Conservation (phyloP, 2,888 invertebrate species). For the Pseudococcus longispinus region DNA sequence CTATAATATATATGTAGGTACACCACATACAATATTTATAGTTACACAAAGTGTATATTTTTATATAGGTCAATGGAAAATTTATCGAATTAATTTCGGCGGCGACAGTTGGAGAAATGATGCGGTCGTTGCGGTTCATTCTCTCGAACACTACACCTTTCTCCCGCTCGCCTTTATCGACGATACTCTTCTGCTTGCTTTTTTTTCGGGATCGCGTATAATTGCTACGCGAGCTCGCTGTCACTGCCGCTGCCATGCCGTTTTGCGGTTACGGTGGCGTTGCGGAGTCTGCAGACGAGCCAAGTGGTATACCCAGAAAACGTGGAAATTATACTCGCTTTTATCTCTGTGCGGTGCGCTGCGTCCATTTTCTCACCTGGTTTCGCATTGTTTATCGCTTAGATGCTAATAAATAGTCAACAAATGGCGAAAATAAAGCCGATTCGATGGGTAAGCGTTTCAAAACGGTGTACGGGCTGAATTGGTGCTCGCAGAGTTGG, state of each 20-base stretch:
- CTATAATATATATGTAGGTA: no score
- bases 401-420: not conserved
- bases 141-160: not conserved
- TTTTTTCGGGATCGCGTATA: not conserved
- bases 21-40: no score
- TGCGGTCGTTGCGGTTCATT: conserved; percentile 3
- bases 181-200: not conserved
- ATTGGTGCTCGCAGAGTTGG: not conserved
- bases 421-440: not conserved
- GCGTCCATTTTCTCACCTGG: not conserved
- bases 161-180: not conserved
- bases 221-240: not conserved
- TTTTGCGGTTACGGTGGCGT: not conserved
- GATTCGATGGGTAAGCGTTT: not conserved
- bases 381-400: not conserved
- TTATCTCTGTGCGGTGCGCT: not conserved
- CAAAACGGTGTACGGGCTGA: not conserved
- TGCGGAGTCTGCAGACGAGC: not conserved
- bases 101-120: conserved; percentile 2
- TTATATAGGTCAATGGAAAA: conserved; percentile 11
- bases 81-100: conserved; percentile 22
- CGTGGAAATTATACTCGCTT: not conserved
- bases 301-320: not conserved
- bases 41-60: no score
- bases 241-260: not conserved